Percentiles rank a stretch among this genome's conserved stretches.
Conservation (phyloP, 2,888 invertebrate genomes). For the Kryphioiulus occultus region DNA sequence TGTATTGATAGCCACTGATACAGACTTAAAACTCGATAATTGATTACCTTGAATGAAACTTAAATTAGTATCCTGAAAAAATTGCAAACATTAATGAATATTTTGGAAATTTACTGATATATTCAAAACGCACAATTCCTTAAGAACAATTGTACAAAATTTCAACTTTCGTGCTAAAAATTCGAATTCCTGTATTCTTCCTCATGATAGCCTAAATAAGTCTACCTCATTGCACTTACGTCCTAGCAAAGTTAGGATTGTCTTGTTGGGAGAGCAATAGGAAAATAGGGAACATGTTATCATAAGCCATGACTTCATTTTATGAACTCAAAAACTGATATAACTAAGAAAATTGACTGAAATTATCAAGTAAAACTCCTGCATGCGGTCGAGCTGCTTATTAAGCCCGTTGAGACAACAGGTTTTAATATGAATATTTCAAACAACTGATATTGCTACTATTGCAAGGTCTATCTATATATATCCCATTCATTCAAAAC, state of each 20-base stretch:
- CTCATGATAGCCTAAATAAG: not conserved
- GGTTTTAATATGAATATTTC: too few relatives aligned
- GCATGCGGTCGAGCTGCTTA: too few relatives aligned
- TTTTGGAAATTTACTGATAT: not conserved
- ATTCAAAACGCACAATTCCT: not conserved
- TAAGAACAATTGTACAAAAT: not conserved
- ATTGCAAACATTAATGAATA: not conserved
- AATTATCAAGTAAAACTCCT: too few relatives aligned
- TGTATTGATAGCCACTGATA: not conserved
- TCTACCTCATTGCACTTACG: not conserved
- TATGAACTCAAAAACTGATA: not conserved
- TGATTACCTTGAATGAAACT: not conserved
- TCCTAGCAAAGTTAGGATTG: not conserved
- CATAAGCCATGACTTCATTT: not conserved
- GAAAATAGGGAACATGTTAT: not conserved
- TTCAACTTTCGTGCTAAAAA: not conserved
- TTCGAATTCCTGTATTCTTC: not conserved
- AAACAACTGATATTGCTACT: too few relatives aligned
- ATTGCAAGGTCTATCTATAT: not conserved
- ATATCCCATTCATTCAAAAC: not conserved
- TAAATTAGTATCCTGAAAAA: not conserved
- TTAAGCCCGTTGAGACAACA: too few relatives aligned
- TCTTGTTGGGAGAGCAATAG: not conserved
- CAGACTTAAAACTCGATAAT: not conserved
- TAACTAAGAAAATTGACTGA: not conserved